Evolutionary conservation across 92 coral and sea anemone species (phyloP), one percentile per base, ranked within the genome.

Genomic region (Metridium senile): DNA sequence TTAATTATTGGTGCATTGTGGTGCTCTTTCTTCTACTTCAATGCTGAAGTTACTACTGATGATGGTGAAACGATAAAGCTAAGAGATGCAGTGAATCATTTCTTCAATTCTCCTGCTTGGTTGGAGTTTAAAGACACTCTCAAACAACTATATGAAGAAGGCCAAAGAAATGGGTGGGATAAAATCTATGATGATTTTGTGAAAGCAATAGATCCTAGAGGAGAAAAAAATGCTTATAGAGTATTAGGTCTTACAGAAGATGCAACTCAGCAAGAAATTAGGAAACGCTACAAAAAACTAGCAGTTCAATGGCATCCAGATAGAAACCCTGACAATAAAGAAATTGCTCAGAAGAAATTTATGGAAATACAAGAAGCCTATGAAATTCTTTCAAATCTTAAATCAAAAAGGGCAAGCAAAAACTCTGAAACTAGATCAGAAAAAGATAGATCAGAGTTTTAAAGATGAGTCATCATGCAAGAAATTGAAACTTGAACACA

Each of bases 21-120:
- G 99, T 82, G 89, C n/a, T 93, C 98, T 26, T 96, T 96, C 93
- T 82, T 96, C 35, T 93, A 93, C 45, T 91, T 89, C 52, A 96
- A 96, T 76, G 99, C 99, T 53, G 85, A 88, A 80, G 97, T 96
- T 9, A 89, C 93, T 11, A 96, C 99, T 6, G 99, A 96, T 35
- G 99, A 96, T 70, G 99, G 99, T 0, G 99, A 96, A 78, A 96
- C 98, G 7, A 91, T 96, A 35, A 96, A 96, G 69, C 76, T 96
- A 10, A 84, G 98, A 27, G 99, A 96, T 66, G 99, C 99, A 0
- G 81, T 96, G 1, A 87, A 93, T 45, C 99, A 96, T 76, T 96
- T 96, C 89, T 93, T 96, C 73, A 89, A 89, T 23, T 96, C 99
- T 0, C 99, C 99, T n/a, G 93, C 89, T 43, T 96, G 99, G 99